Percentiles rank a stretch among this genome's conserved stretches.
Evolutionary conservation across 2,797 vertebrate genomes (phyloP).

Genomic region (Leuciscus waleckii): DNA sequence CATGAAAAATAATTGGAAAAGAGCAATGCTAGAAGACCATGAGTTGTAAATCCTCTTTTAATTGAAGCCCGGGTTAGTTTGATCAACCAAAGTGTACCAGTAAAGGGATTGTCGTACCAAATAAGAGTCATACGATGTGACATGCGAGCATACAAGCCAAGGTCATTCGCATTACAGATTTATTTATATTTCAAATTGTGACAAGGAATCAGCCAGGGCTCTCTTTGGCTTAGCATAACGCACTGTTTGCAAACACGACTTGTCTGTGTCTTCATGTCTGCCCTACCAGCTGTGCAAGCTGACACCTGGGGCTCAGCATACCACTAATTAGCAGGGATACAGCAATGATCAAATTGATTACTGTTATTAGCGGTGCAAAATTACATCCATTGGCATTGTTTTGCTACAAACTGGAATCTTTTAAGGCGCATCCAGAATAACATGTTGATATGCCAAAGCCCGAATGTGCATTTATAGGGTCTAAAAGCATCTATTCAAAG

Average conservation of each 20-base stretch:
- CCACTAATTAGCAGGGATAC: background rate
- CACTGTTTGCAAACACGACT: conserved; percentile 32
- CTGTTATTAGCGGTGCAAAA: conserved; percentile 36
- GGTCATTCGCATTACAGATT: background rate
- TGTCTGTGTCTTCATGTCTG: background rate
- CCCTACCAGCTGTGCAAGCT: conserved; percentile 23
- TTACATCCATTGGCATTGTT: conserved; percentile 34
- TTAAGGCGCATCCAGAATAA: conserved; percentile 3
- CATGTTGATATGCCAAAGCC: conserved; percentile 24
- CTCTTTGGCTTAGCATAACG: background rate
- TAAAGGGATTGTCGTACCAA: background rate
- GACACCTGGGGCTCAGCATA: conserved; percentile 40
- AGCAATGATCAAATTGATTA: conserved; percentile 42
- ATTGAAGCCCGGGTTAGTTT: background rate
- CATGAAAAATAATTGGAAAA: conserved; percentile 36
- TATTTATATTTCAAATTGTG: background rate
- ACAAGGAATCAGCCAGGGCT: background rate
- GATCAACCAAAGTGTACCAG: conserved; percentile 22
- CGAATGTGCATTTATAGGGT: conserved; percentile 31
- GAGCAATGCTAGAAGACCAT: conserved; percentile 2
- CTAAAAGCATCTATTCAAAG: conserved; percentile 10
- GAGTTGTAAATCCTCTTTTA: conserved; percentile 29
- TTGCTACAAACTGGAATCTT: conserved; percentile 15
- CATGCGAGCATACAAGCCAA: too few relatives aligned
- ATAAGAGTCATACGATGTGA: background rate